Evolutionary conservation across 2,888 invertebrate species (phyloP).

Genomic region (Pterobdella sp.): DNA sequence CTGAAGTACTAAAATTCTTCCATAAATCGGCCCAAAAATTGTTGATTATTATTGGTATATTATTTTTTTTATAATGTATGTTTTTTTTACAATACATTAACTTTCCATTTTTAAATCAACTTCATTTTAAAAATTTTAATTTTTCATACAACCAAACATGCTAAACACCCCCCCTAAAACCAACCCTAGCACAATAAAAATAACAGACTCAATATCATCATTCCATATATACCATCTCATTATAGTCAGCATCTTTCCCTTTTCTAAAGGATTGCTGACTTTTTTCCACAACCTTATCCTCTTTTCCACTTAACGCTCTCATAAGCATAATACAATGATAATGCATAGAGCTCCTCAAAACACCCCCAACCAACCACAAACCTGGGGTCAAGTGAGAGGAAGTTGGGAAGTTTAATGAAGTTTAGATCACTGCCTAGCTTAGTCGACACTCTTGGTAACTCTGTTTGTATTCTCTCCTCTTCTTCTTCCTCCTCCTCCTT

Average conservation of each 20-base stretch:
- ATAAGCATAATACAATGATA: background rate
- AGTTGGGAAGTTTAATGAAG: conserved; percentile 94
- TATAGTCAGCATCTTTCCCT: background rate
- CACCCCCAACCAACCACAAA: conserved; percentile 35
- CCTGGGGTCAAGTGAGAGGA: conserved; percentile 87
- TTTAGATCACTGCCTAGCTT: conserved; percentile 72
- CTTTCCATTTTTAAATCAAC: no score
- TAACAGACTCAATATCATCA: no score
- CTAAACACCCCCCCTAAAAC: background rate
- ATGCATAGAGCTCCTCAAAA: background rate
- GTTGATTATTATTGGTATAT: no score
- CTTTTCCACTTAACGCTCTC: background rate
- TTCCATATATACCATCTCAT: no score
- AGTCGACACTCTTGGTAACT: conserved; percentile 72
- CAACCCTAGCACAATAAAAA: background rate
- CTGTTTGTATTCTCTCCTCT: conserved; percentile 89
- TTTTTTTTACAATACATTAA: no score
- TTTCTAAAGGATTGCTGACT: no score
- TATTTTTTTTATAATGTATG: no score
- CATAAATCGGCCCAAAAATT: no score
- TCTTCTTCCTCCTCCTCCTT: conserved; percentile 66
- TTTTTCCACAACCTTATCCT: background rate
- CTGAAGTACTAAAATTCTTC: no score
- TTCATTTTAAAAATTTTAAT: no score
- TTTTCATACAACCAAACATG: no score